phyloP scores from a whole-genome alignment of 2,888 invertebrate species.

The Phorcus lineatus region DNA sequence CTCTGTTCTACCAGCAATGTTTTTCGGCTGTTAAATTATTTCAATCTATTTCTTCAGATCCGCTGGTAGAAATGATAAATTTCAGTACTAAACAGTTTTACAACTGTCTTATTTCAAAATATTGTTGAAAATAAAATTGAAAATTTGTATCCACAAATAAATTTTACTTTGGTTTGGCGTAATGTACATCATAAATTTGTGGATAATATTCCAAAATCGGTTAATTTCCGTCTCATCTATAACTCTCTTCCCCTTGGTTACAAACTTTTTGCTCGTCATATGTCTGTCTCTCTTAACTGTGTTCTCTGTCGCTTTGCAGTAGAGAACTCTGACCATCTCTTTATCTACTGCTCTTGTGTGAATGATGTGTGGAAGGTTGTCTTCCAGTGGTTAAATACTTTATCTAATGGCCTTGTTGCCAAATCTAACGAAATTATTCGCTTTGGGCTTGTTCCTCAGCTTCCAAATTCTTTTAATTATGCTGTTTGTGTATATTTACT shows the following conservation, averaged over 20 bases:
- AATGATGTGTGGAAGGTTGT: neutral
- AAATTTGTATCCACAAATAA: neutral
- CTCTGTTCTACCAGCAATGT: conserved; percentile 27
- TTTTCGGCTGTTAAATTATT: neutral
- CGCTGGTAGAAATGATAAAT: neutral
- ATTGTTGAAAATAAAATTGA: conserved; percentile 3
- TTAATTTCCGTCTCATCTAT: neutral
- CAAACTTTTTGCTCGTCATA: neutral
- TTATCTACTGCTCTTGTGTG: neutral
- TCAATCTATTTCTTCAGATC: neutral
- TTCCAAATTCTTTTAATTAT: neutral
- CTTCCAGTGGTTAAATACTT: neutral
- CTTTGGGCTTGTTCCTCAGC: neutral
- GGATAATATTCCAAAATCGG: conserved; percentile 12
- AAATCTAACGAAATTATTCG: conserved; percentile 1
- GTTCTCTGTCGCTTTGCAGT: neutral
- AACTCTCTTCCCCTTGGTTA: neutral
- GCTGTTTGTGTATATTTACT: neutral
- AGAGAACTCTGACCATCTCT: conserved; percentile 10
- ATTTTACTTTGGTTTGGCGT: neutral
- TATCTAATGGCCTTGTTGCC: neutral
- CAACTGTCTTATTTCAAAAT: neutral
- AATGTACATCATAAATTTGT: neutral
- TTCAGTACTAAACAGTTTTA: neutral
- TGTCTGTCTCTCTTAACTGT: neutral